Base-by-base conservation (phyloP, 2,888 invertebrate species). In the Leptura quadrifasciata region DNA sequence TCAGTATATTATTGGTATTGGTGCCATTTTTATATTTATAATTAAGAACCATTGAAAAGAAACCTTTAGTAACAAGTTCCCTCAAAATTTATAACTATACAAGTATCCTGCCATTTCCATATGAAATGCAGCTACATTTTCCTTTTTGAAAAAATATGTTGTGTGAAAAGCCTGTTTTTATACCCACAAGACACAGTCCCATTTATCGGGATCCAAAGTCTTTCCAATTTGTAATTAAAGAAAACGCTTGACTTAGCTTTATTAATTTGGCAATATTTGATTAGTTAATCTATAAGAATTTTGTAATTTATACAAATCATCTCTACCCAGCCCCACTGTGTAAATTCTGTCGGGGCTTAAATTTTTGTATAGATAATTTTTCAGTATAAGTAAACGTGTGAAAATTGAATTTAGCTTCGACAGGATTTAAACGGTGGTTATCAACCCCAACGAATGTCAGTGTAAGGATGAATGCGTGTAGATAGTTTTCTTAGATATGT, bases 401-500 rank as follows among this genome's bases (percentile, higher is more conserved):
- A 39, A 69, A 20, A 35, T 21, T 58, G n/a, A 35, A 15, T 27
- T 17, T n/a, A 47, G 58, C 52, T 52, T 61, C 24, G 47, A 17
- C 52, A 27, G 61, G 61, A 61, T 71, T 71, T 71, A 61, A 17
- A 35, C 61, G 47, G 70, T 27, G 61, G 61, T 12, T 61, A 70
- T 15, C 21, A 27, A 61, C 70, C 70, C 75, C 75, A 58, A 60
- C 52, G 67, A 68, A 75, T 75, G 75, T 64, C 60, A 64, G 58
- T 74, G 61, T 68, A 72, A 61, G 82, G 76, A 77, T 82, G 85
- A 80, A 80, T 83, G 85, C 75, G 83, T 85, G 85, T 84, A 85
- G 82, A 84, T 84, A 85, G 81, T 81, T 69, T 79, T 76, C 70
- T 77, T 82, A 83, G 81, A 82, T 83, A 82, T 81, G 82, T 82